Evolutionary conservation across 2,888 invertebrate genomes (phyloP).

Genomic region (Shargacucullia verbasci): DNA sequence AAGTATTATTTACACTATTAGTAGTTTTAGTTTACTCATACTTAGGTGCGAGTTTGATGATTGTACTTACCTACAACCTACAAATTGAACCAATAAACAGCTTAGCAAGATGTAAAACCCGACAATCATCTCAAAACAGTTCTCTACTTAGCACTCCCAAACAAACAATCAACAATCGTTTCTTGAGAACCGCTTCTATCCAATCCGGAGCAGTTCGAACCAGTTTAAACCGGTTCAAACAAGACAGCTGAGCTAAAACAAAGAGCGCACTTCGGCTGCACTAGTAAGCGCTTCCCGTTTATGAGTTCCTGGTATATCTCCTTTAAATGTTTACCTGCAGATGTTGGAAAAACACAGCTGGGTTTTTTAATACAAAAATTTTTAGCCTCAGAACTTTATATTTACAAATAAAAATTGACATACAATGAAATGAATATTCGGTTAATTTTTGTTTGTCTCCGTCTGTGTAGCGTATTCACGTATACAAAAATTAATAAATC

Average conservation of each 20-base stretch:
- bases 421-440: too few relatives aligned
- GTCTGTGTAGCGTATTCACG: too few relatives aligned
- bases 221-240: constrained; percentile 38
- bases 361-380: too few relatives aligned
- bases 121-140: constrained; percentile 19
- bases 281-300: constrained; percentile 41
- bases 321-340: constrained; percentile 9
- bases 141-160: constrained; percentile 13
- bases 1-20: too few relatives aligned
- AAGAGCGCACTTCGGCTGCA: constrained; percentile 35
- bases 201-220: constrained; percentile 27
- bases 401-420: too few relatives aligned
- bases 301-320: constrained; percentile 22
- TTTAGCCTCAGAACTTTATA: too few relatives aligned
- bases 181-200: constrained; percentile 36
- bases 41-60: too few relatives aligned
- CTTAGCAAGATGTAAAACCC: background rate
- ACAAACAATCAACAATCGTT: constrained; percentile 43
- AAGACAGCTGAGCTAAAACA: constrained; percentile 38
- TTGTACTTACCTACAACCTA: too few relatives aligned
- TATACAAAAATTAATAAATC: too few relatives aligned
- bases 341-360: background rate
- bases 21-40: too few relatives aligned
- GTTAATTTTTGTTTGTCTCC: too few relatives aligned
- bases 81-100: too few relatives aligned